Base-by-base conservation (phyloP, 2,113 vertebrate genomes). In the Coryphaenoides rupestris region DNA sequence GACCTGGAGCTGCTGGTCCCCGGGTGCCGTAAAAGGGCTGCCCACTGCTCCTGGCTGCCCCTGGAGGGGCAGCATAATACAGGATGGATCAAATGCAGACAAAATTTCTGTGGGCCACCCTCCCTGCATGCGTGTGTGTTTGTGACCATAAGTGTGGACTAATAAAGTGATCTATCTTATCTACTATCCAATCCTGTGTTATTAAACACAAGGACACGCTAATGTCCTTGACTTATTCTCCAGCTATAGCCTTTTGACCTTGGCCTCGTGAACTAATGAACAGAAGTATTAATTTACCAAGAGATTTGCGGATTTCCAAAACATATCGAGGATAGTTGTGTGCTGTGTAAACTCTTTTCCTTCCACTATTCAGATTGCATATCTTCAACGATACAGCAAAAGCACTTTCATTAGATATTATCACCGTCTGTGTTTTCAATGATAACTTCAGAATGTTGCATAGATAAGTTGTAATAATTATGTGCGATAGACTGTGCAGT, bases 221-320 rank as follows among this genome's bases (percentile, higher is more conserved):
- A 40, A 40, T 7, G 33, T 40, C 56, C 19, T 6, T 69, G 10
- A n/a, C n/a, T n/a, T 68, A 55, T 68, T 52, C 75, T 16, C 13
- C 26, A 19, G 62, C 26, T 49, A 22, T 65, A 65, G 52, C 75
- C 75, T 76, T 22, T 75, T 65, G 26, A 50, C 68, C 82, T 76
- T 81, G 77, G 67, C 59, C 14, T 23, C 21, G 16, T 19, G 17
- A 23, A 23, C 60, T 58, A n/a, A 40, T 23, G 19, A 68, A 50
- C 52, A 53, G 22, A 10, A 52, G 5, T 19, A 57, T 24, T 21
- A 2, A 12, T 68, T 69, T 26, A 57, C 22, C 2, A 23, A 56
- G 19, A 63, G 4, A 17, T 4, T 10, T 7, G 33, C 13, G 2
- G 9, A 40, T 40, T 40, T 40, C 33, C 33, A 40, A 40, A 40